A percentile compares a stretch with the other conserved stretches of the same genome.
Evolutionary conservation across 2,888 invertebrate genomes (phyloP).

Genomic region (Minunthozetes semirufus): DNA sequence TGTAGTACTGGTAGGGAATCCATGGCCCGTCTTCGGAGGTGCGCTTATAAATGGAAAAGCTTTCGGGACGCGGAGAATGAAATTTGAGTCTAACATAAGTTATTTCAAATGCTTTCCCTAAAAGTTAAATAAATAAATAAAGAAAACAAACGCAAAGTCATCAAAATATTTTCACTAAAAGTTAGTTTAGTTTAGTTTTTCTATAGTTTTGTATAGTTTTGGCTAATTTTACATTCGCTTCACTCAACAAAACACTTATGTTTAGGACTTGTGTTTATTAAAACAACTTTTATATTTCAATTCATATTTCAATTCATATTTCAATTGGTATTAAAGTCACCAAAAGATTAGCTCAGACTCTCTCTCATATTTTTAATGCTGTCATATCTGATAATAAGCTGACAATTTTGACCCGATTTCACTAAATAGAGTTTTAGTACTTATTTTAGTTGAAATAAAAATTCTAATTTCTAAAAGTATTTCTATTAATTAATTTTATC

Average conservation of each 20-base stretch:
- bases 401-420: no score
- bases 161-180: background rate
- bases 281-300: no score
- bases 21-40: slow-evolving; percentile 66
- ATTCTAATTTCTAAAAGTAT: no score
- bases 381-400: no score
- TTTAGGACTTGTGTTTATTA: no score
- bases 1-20: slow-evolving; percentile 85
- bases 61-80: slow-evolving; percentile 91
- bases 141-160: background rate
- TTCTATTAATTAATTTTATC: no score
- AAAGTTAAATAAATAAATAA: background rate
- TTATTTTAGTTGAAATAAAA: no score
- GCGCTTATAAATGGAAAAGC: slow-evolving; percentile 90
- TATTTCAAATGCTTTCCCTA: slow-evolving; percentile 93
- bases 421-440: no score
- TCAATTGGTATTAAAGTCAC: no score
- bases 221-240: background rate
- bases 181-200: background rate
- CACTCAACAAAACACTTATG: background rate
- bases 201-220: background rate
- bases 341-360: no score
- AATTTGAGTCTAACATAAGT: slow-evolving; percentile 91
- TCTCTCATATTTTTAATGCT: no score
- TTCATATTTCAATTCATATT: no score